A percentile compares a stretch with the other conserved stretches of the same genome.
Evolutionary conservation across 1,140 invertebrate genomes (phyloP).

Genomic region (Pentalonia nigronervosa): DNA sequence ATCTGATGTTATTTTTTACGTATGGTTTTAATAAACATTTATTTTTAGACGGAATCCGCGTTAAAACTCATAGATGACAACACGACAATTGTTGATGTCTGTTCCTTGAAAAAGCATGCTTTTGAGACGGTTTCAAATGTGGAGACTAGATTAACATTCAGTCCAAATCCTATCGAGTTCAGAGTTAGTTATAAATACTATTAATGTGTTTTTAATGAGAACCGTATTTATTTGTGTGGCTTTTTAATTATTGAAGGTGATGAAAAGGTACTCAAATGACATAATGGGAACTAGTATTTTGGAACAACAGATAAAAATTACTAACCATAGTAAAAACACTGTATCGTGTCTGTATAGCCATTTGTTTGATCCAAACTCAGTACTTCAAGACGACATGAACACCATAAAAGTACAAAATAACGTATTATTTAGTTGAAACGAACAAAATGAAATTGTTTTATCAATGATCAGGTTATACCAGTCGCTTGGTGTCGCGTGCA

Average conservation of each 20-base stretch:
- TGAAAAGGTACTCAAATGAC: neutral
- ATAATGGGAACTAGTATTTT: neutral
- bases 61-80: neutral
- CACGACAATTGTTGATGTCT: too few relatives aligned
- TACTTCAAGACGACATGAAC: neutral
- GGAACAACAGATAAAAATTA: neutral
- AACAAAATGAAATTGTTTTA: neutral
- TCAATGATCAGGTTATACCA: neutral
- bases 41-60: neutral
- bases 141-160: neutral
- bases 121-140: neutral
- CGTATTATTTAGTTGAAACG: neutral
- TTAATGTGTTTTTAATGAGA: neutral
- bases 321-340: conserved; percentile 17
- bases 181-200: neutral
- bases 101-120: neutral
- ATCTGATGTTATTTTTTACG: neutral
- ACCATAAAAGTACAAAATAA: conserved; percentile 15
- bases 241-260: neutral
- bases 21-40: neutral
- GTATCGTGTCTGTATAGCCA: conserved; percentile 26
- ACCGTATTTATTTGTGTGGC: neutral
- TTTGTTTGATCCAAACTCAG: conserved; percentile 26
- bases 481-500: neutral
- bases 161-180: neutral